Base-by-base conservation (phyloP, 2,113 vertebrate species). In the Paracanthobrama guichenoti region DNA sequence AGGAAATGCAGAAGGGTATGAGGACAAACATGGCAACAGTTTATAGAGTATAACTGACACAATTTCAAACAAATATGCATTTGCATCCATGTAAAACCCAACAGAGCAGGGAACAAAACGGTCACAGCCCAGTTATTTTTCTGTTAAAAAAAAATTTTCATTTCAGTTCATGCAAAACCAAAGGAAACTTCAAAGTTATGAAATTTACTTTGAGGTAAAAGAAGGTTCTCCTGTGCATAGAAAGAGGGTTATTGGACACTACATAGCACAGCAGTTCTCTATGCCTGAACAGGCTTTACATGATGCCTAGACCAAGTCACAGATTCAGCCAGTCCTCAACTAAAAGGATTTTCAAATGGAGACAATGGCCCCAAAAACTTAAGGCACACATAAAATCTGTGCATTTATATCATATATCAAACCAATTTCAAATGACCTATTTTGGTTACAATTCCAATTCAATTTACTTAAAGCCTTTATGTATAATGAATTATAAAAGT, bases 121-220 rank as follows among this genome's bases (percentile, higher is more conserved):
- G 79, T 79, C 83, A 89, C 94, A 90, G 92, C 91, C 92, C 88
- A 18, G 46, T 81, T 91, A 93, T 74, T 83, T 31, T 57, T 62
- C 71, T 42, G 26, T 66, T 76, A 44, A 64, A 90, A n/a, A 88
- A 31, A 50, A 50, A 94, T 92, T 88, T 90, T 90, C 94, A 87
- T 82, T 90, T 93, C 88, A 91, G 91, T 92, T 93, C 95, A 94
- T 96, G 94, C 95, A 96, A 92, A 91, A 95, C 92, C 91, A 93
- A 82, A 90, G 85, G 90, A 92, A 93, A 90, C 90, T 88, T 91
- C 90, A 22, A 92, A 91, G 89, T 90, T 88, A 75, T 28, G 31
- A 66, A 78, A 78, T 82, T 77, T 55, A 81, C 59, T 66, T 74
- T 69, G 16, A 39, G 50, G 48, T 24, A 14, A 59, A 26, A 59